Evolutionary conservation across 2,113 vertebrate genomes (phyloP).

Genomic region (Mus spicilegus): DNA sequence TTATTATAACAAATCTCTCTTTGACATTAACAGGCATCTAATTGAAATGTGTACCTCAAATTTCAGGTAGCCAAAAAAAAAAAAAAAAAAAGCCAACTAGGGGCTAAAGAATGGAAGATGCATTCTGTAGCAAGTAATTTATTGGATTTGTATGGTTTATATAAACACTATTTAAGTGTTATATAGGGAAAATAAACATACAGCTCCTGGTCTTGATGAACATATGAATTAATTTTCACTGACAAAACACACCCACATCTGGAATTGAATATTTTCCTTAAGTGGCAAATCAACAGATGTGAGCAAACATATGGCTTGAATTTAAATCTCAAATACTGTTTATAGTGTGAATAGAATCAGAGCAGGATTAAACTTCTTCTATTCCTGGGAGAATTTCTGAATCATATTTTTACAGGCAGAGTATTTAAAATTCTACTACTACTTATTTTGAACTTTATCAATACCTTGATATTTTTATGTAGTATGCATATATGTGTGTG

Average conservation of each 20-base stretch:
- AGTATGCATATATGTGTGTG: no score
- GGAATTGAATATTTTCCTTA: constrained; percentile 7
- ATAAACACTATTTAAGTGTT: constrained; percentile 25
- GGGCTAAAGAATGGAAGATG: constrained; percentile 37
- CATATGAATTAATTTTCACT: constrained; percentile 45
- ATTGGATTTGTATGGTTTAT: neutral
- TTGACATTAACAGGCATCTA: constrained; percentile 61
- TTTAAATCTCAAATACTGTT: neutral
- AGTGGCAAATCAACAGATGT: neutral
- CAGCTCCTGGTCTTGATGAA: neutral
- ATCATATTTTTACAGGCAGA: neutral
- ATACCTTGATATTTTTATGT: no score
- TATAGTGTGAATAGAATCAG: neutral
- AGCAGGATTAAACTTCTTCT: neutral
- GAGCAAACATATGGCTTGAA: neutral
- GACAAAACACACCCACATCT: neutral
- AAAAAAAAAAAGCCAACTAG: constrained; percentile 45
- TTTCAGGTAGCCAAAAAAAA: constrained; percentile 41
- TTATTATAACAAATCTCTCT: constrained; percentile 69
- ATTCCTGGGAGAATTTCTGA: neutral
- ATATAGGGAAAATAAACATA: neutral
- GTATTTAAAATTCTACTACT: neutral
- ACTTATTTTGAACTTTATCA: neutral
- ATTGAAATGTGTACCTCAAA: constrained; percentile 72
- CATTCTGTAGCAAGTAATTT: constrained; percentile 64